phyloP scores from a whole-genome alignment of 2,888 invertebrate species.

The Tineola bisselliella region DNA sequence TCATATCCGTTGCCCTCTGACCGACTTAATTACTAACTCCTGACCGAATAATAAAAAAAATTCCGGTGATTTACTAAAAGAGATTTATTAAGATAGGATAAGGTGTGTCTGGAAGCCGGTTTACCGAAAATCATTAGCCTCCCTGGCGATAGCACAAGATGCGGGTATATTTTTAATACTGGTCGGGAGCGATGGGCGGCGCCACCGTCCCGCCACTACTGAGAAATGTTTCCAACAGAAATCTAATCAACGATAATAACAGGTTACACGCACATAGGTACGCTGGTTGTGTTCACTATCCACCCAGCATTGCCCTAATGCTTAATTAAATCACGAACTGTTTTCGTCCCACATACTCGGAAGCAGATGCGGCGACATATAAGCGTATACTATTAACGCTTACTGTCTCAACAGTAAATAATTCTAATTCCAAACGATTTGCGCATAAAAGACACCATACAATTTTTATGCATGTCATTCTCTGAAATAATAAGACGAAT shows the following conservation, averaged over 20 bases:
- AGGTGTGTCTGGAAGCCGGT: slow-evolving; percentile 60
- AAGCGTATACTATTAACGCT: background rate
- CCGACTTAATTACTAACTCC: slow-evolving; percentile 63
- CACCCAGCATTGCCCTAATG: slow-evolving; percentile 46
- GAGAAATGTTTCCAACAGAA: slow-evolving; percentile 68
- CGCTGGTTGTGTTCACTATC: slow-evolving; percentile 58
- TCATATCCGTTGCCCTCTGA: slow-evolving; percentile 62
- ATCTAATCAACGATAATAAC: slow-evolving; percentile 68
- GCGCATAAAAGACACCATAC: slow-evolving; percentile 17
- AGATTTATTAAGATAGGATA: slow-evolving; percentile 52
- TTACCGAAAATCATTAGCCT: slow-evolving; percentile 68
- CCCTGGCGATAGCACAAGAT: slow-evolving; percentile 48
- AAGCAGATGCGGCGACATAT: background rate
- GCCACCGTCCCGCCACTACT: slow-evolving; percentile 49
- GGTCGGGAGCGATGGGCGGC: slow-evolving; percentile 64
- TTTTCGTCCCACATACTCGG: slow-evolving; percentile 38
- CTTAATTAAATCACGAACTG: slow-evolving; percentile 64
- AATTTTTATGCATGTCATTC: slow-evolving; percentile 29
- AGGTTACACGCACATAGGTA: slow-evolving; percentile 47
- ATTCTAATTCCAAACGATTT: slow-evolving; percentile 17
- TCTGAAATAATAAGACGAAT: slow-evolving; percentile 14
- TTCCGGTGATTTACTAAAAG: slow-evolving; percentile 57
- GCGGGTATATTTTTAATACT: slow-evolving; percentile 62
- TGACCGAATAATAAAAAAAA: slow-evolving; percentile 56
- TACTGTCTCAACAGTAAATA: background rate